Evolutionary conservation across 2,113 vertebrate species (phyloP).

Genomic region (Pica pica): DNA sequence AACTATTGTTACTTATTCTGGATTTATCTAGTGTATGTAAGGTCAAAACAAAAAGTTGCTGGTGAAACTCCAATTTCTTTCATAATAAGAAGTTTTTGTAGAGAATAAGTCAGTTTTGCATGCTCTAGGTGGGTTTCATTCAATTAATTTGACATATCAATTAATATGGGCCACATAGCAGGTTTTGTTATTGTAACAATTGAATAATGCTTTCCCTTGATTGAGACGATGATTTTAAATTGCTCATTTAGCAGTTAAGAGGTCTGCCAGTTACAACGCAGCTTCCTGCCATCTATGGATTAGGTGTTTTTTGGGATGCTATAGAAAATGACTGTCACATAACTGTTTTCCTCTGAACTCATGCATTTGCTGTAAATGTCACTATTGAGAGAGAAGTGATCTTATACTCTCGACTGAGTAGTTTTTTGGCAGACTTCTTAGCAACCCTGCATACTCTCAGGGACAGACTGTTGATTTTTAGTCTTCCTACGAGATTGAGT

Average conservation of each 20-base stretch:
- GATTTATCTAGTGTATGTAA: not conserved
- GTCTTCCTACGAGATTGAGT: not conserved
- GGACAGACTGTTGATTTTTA: constrained; percentile 3
- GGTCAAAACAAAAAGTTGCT: not conserved
- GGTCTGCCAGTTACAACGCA: not conserved
- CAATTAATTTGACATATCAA: not conserved
- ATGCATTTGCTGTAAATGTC: not conserved
- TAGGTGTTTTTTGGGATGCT: not conserved
- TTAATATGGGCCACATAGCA: not conserved
- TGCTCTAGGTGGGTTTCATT: not conserved
- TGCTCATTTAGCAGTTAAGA: not conserved
- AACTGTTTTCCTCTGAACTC: not conserved
- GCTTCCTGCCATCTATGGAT: not conserved
- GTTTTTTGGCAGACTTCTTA: not conserved
- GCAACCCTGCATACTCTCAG: not conserved
- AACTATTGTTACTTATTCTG: not conserved
- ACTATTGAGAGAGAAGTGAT: not conserved
- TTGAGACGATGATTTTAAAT: not conserved
- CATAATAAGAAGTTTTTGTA: not conserved
- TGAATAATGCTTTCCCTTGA: not conserved
- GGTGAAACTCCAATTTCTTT: not conserved
- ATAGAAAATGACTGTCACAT: not conserved
- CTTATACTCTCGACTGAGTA: not conserved
- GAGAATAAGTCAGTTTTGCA: not conserved
- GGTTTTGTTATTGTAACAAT: not conserved